Evolutionary conservation across 2,797 vertebrate species (phyloP), one percentile per base, ranked within the genome.

Genomic region (Melanogrammus aeglefinus): DNA sequence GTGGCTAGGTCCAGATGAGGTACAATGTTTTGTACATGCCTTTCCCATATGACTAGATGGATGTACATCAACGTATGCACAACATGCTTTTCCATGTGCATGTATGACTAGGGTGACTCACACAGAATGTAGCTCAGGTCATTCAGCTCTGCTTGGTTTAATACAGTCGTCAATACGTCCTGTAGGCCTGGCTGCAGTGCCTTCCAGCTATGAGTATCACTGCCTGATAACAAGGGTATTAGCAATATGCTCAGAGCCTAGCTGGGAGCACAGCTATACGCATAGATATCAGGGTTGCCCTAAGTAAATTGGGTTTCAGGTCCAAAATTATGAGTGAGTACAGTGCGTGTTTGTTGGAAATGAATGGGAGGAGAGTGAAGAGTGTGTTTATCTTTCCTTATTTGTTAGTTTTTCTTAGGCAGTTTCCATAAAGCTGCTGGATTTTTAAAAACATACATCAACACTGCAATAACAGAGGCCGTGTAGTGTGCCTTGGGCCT

Each of bases 371-470:
- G 14, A 47, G 44, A 14, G 5, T 57, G 51, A 21, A n/a, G 21
- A 5, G 51, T 21, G 51, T 10, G 7, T 29, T 31, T 31, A 12
- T 71, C 69, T 71, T 31, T 36, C 35, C 72, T 76, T 75, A n/a
- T 63, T 51, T 51, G 47, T 51, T 24, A 3, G 27, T 2, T 29
- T 69, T 29, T 27, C 63, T 69, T 8, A n/a, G n/a, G 66, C 29
- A 31, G 81, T 84, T 82, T 78, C 81, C 77, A 74, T 86, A 87
- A 87, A 90, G 87, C 84, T 75, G 74, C 83, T 86, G 85, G 84
- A 93, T 93, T 92, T 12, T 92, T 92, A 91, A 91, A 91, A 87
- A 91, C 91, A 93, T 92, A 91, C 85, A 91, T 93, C 92, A 93
- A 88, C 86, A 86, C 80, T 86, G 88, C 86, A 91, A 92, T 93